Percentiles rank a stretch among this genome's conserved stretches.
Evolutionary conservation across 2,113 vertebrate genomes (phyloP).

Genomic region (Equus przewalskii): DNA sequence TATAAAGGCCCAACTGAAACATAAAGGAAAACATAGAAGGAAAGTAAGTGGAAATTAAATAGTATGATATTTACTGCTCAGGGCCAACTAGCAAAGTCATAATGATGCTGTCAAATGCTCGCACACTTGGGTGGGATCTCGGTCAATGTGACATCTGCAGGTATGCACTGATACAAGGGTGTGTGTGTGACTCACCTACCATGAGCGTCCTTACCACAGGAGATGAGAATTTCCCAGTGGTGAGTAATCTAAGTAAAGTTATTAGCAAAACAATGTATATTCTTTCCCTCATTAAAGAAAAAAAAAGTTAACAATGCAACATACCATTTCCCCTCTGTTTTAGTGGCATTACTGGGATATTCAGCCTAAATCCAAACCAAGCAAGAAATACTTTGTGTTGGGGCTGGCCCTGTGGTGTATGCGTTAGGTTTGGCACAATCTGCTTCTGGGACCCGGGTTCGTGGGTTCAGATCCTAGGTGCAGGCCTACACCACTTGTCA

Average conservation of each 20-base stretch:
- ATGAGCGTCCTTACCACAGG: background rate
- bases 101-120: background rate
- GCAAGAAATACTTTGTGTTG: background rate
- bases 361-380: background rate
- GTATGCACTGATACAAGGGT: background rate
- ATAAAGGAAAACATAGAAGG: background rate
- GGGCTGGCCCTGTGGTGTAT: no score
- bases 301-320: background rate
- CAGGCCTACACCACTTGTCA: no score
- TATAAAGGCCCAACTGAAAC: background rate
- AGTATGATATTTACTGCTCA: background rate
- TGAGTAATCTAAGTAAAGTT: background rate
- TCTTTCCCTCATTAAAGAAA: background rate
- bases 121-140: background rate
- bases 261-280: background rate
- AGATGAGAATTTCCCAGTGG: background rate
- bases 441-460: no score
- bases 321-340: background rate
- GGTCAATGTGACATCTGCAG: background rate
- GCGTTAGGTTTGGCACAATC: no score
- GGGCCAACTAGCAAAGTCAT: background rate
- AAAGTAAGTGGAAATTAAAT: background rate
- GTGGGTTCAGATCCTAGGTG: no score
- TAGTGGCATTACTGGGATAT: background rate
- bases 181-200: background rate